These are phyloP conservation scores for Prinia subflava DNA, from an alignment of 2,113 vertebrate genomes.

Conservation along the genomic window DNA sequence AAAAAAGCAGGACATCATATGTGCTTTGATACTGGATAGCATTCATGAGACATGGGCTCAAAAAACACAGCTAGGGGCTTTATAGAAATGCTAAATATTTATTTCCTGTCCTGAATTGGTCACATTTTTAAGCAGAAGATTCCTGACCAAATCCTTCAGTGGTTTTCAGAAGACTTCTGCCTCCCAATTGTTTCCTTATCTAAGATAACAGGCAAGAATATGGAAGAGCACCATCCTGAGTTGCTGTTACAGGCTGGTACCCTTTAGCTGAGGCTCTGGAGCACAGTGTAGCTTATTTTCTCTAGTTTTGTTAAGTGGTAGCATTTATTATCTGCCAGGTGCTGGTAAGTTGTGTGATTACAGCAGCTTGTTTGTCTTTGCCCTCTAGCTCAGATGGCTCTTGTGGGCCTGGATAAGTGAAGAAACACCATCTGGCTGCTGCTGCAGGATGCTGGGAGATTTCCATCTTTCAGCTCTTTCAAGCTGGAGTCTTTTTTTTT, in stretches of 20 bases:
- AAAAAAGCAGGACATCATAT: fast-evolving
- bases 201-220: not conserved
- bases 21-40: not conserved
- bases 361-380: slow-evolving; percentile 32
- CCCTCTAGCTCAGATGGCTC: slow-evolving; percentile 33
- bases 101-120: not conserved
- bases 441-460: slow-evolving; percentile 19
- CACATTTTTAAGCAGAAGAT: not conserved
- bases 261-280: not conserved
- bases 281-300: not conserved
- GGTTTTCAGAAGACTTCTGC: not conserved
- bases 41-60: not conserved
- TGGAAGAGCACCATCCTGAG: not conserved
- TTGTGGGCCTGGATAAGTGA: not conserved
- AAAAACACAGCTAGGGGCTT: not conserved
- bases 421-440: slow-evolving; percentile 48
- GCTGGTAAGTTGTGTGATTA: not conserved
- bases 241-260: not conserved
- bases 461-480: not conserved
- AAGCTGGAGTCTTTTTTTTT: not conserved
- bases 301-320: not conserved
- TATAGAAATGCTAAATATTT: not conserved
- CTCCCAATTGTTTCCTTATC: not conserved
- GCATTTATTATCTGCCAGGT: slow-evolving; percentile 33
- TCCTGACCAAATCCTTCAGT: not conserved